Base-by-base conservation (phyloP, 2,113 vertebrate species). In the Rhombomys opimus region DNA sequence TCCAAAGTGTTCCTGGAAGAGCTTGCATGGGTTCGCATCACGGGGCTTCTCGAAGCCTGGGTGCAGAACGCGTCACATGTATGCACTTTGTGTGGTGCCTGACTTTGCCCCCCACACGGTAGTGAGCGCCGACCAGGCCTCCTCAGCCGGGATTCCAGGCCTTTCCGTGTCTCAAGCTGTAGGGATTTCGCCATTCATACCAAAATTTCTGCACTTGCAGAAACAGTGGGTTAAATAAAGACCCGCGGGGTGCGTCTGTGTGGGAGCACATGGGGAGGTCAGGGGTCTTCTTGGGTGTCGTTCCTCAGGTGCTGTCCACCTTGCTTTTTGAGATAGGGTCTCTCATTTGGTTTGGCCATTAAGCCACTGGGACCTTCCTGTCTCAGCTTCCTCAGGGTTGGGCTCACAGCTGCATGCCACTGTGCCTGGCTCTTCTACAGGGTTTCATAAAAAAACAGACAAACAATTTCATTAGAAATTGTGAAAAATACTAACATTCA, bases 81-180 rank as follows among this genome's bases (percentile, higher is more conserved):
- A 10, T 32, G 10, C 8, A 2, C 17, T 7, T 27, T 30, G 61
- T 11, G 13, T 11, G 10, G 63, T 52, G 14, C 4, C 12, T 11
- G 25, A 8, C 11, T 17, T 85, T 15, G 23, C 18, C 0, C 11
- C 59, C 4, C 3, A 38, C 2, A 59, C 11, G 7, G 6, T 3
- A 25, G 11, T 23, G 35, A 38, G 18, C 2, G 14, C 35, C 10
- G n/a, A 57, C 6, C 13, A 38, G 63, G 20, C 13, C 22, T 63
- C 20, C 23, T 61, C 57, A 15, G n/a, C 1, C 13, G 7, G 8
- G 41, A 52, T 67, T 35, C 63, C 30, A 35, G 84, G 65, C 38
- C 4, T 18, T 30, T 5, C 2, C 0, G 2, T 67, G 63, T 50
- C 41, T 10, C 2, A n/a, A 87, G 27, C 41, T 35, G 10, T 27